Evolutionary conservation across 2,888 invertebrate genomes (phyloP).

Genomic region (Agrotis ipsilon): DNA sequence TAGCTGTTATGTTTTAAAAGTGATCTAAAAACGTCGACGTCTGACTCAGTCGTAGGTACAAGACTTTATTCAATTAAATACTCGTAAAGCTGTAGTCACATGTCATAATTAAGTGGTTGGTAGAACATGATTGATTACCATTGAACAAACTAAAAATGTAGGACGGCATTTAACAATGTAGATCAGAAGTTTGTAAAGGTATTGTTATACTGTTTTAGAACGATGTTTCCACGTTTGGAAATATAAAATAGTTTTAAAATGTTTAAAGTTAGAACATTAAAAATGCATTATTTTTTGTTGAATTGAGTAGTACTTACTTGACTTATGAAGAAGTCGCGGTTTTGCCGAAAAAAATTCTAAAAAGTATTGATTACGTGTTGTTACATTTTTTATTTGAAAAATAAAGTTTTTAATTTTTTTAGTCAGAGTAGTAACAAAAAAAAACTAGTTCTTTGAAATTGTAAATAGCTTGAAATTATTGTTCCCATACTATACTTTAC

Average conservation of each 20-base stretch:
- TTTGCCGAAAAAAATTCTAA: no score
- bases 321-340: neutral
- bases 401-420: no score
- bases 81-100: slow-evolving; percentile 22
- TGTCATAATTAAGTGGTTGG: slow-evolving; percentile 11
- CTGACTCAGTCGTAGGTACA: neutral
- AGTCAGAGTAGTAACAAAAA: no score
- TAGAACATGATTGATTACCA: slow-evolving; percentile 16
- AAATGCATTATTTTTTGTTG: neutral
- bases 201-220: neutral
- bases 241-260: no score
- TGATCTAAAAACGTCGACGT: neutral
- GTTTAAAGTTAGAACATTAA: neutral
- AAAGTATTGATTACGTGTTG: no score
- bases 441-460: no score
- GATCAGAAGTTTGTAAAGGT: neutral
- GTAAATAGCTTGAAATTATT: no score
- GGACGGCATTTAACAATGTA: neutral
- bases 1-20: neutral
- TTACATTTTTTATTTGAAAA: no score
- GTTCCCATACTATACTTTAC: no score
- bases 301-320: neutral
- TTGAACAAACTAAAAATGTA: neutral
- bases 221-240: no score
- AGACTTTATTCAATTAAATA: slow-evolving; percentile 17